phyloP scores from a whole-genome alignment of 2,113 vertebrate genomes.

The Sturnus vulgaris region DNA sequence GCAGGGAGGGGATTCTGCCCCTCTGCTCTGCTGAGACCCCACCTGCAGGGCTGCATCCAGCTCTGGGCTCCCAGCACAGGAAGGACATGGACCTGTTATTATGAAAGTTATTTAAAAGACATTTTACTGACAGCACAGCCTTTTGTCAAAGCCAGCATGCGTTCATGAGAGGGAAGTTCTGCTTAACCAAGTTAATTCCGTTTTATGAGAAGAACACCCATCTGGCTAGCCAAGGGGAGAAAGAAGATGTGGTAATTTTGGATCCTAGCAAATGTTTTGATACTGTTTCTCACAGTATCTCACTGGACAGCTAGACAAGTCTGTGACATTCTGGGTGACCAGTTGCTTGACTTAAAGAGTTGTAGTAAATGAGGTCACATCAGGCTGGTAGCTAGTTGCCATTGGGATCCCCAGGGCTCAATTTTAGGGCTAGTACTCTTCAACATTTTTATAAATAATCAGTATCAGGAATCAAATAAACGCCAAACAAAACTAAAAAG shows the following conservation, averaged over 20 bases:
- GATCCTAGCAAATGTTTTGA: background rate
- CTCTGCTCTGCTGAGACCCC: background rate
- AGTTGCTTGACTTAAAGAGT: background rate
- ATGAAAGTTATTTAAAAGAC: background rate
- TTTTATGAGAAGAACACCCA: background rate
- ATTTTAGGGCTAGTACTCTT: background rate
- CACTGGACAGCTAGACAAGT: background rate
- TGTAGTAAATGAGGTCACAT: background rate
- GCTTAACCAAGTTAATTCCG: background rate
- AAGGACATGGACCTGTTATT: background rate
- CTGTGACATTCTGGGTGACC: rapidly evolving
- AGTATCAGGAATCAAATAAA: background rate
- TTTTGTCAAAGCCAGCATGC: background rate
- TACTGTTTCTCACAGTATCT: background rate
- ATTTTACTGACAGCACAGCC: background rate
- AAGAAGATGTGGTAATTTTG: background rate
- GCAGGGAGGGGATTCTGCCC: background rate
- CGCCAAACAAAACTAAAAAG: background rate
- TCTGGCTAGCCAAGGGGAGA: background rate
- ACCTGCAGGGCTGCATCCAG: background rate
- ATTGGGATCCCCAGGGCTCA: background rate
- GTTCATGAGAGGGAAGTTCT: background rate
- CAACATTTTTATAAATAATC: background rate
- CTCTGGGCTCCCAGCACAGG: background rate
- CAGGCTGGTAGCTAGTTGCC: background rate